A percentile compares a stretch with the other conserved stretches of the same genome.
Conservation (phyloP, 2,113 vertebrate genomes). For the Cryptotis parvus region DNA sequence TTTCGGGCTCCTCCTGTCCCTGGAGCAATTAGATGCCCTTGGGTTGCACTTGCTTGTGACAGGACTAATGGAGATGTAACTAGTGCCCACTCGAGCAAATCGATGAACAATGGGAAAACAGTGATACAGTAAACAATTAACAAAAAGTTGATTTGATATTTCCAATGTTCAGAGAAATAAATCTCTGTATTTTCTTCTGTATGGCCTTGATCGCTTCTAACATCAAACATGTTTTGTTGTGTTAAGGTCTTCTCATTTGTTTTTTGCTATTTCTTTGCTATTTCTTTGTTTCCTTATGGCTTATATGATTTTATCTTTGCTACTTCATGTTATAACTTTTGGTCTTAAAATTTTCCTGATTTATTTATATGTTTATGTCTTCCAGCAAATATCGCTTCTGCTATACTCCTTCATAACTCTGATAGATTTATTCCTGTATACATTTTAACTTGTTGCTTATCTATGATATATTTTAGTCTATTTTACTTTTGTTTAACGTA, state of each 20-base stretch:
- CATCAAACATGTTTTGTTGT: not conserved
- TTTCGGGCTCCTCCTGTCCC: too few species aligned
- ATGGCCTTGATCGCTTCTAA: not conserved
- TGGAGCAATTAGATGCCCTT: too few species aligned
- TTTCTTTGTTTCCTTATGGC: not conserved
- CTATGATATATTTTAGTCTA: slow-evolving; percentile 40
- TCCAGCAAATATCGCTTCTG: slow-evolving; percentile 33
- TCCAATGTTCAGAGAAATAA: too few species aligned
- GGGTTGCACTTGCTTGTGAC: too few species aligned
- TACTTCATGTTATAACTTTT: slow-evolving; percentile 1
- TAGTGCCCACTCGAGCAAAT: too few species aligned
- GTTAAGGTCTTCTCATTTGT: not conserved
- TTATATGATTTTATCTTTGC: not conserved
- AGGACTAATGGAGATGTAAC: not conserved
- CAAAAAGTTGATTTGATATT: too few species aligned
- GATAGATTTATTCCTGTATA: not conserved
- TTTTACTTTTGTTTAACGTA: slow-evolving; percentile 21
- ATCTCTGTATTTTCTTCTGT: not conserved
- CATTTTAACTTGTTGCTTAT: slow-evolving; percentile 21
- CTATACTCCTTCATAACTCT: slow-evolving; percentile 1
- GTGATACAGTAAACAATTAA: not conserved
- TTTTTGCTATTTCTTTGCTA: not conserved
- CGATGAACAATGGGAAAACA: not conserved
- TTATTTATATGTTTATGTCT: not conserved
- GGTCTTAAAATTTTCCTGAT: not conserved